Evolutionary conservation across 2,797 vertebrate genomes (phyloP), one percentile per base, ranked within the genome.

Genomic region (Artibeus lituratus): DNA sequence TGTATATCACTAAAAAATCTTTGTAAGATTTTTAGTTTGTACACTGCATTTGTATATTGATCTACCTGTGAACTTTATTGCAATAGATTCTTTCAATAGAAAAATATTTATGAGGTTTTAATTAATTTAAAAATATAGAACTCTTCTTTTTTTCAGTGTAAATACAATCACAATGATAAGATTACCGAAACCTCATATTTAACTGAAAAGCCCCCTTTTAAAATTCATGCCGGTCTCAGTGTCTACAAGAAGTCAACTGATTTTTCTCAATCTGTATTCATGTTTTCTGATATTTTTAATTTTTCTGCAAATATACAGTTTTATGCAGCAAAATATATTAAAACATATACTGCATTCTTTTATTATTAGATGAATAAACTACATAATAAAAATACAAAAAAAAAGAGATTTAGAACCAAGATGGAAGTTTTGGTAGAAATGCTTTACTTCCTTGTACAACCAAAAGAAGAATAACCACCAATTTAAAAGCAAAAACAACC

Each of bases 171-270:
- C 42, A 87, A 10, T 29, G 26, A 59, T 69, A 78, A 51, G 16
- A 72, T 73, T 88, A 57, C 26, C 57, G 90, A 96, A 94, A 70
- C 32, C 49, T 74, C 55, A 55, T 42, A 65, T 49, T 83, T 69
- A 77, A 87, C 19, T 53, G 55, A 90, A 90, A 94, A 85, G 16
- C 16, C 53, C 32, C 42, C 84, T 85, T 96, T 95, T 18, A 87
- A 94, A 90, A 85, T 32, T 29, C 59, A 39, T 42, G 18, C 4
- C 55, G 39, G 10, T n/a, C 80, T 85, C n/a, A n/a, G 32, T 69
- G 55, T 81, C 91, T 94, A 94, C 83, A 78, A 87, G 44, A 78
- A 55, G 44, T 80, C 72, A 81, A 37, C 19, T 7, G 11, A 47
- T 70, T 87, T 94, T 82, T 55, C 29, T 91, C 22, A 86, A 4